These are phyloP conservation scores for Sepiola atlantica DNA, from an alignment of 2,888 invertebrate genomes.

Conservation along the genomic window DNA sequence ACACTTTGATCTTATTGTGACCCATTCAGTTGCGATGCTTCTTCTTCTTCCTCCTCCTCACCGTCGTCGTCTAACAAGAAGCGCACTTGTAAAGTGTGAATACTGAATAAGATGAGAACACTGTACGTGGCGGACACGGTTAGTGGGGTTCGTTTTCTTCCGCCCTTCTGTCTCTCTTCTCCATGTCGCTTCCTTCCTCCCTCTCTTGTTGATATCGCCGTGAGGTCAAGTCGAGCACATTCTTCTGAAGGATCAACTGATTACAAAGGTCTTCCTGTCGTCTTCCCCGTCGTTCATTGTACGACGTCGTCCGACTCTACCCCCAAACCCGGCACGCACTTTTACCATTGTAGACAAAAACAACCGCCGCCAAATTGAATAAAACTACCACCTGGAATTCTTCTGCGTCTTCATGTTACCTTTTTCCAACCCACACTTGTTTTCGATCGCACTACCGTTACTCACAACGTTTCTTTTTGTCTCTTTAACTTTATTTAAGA, in stretches of 20 bases:
- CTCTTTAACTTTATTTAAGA: not conserved
- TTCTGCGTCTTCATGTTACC: not conserved
- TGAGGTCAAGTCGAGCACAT: constrained; percentile 24
- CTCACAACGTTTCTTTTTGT: not conserved
- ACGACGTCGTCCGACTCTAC: not conserved
- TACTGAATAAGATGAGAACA: not conserved
- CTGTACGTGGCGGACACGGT: not conserved
- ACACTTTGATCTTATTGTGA: no score
- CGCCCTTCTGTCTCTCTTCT: not conserved
- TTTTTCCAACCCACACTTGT: not conserved
- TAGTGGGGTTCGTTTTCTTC: not conserved
- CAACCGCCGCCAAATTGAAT: not conserved
- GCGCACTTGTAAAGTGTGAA: constrained; percentile 19
- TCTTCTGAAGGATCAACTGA: constrained; percentile 15
- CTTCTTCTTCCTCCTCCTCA: not conserved
- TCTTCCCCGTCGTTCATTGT: not conserved
- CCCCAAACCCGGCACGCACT: no score
- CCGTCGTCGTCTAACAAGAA: not conserved
- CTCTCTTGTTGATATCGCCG: constrained; percentile 43
- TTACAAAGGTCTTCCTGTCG: constrained; percentile 37
- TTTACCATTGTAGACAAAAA: not conserved
- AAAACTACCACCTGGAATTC: not conserved
- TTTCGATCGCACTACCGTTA: not conserved
- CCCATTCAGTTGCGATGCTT: not conserved
- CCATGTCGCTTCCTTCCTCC: constrained; percentile 35